Evolutionary conservation across 2,888 invertebrate genomes (phyloP).

Genomic region (Xanthorhoe designata): DNA sequence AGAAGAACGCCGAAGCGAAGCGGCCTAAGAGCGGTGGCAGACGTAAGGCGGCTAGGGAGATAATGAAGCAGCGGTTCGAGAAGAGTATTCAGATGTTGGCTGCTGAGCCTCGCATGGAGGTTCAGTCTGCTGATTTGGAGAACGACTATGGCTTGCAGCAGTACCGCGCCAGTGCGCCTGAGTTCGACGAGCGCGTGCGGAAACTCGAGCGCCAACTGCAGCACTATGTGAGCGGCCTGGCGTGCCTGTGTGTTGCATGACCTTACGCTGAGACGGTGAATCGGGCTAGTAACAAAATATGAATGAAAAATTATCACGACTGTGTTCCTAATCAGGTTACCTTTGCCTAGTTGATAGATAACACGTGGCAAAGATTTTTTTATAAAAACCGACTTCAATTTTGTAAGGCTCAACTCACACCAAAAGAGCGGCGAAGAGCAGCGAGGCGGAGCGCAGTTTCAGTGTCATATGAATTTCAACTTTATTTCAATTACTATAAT

Average conservation of each 20-base stretch:
- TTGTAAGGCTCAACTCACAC: too few species aligned
- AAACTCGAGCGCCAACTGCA: constrained; percentile 87
- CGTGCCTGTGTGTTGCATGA: constrained; percentile 70
- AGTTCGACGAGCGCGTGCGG: constrained; percentile 94
- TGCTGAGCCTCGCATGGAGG: constrained; percentile 88
- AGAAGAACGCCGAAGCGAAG: constrained; percentile 84
- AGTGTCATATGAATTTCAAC: too few species aligned
- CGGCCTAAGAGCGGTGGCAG: constrained; percentile 62
- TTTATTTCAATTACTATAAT: too few species aligned
- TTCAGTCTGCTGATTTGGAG: constrained; percentile 89
- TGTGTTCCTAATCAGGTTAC: too few species aligned
- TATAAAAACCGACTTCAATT: too few species aligned
- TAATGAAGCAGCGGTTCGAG: constrained; percentile 92
- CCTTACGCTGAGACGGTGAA: constrained; percentile 38
- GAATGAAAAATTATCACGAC: too few species aligned
- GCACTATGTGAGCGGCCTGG: constrained; percentile 76
- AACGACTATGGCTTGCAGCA: constrained; percentile 93
- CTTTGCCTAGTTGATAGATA: too few species aligned
- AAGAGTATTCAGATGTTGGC: constrained; percentile 95
- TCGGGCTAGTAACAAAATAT: too few species aligned
- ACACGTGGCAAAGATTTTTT: too few species aligned
- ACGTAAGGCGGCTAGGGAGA: constrained; percentile 81
- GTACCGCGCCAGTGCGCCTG: constrained; percentile 93
- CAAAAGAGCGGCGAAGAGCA: too few species aligned
- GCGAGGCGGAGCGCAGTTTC: too few species aligned